A percentile compares a stretch with the other conserved stretches of the same genome.
phyloP scores from a whole-genome alignment of 2,888 invertebrate species.

The Stictocephala bisonia region DNA sequence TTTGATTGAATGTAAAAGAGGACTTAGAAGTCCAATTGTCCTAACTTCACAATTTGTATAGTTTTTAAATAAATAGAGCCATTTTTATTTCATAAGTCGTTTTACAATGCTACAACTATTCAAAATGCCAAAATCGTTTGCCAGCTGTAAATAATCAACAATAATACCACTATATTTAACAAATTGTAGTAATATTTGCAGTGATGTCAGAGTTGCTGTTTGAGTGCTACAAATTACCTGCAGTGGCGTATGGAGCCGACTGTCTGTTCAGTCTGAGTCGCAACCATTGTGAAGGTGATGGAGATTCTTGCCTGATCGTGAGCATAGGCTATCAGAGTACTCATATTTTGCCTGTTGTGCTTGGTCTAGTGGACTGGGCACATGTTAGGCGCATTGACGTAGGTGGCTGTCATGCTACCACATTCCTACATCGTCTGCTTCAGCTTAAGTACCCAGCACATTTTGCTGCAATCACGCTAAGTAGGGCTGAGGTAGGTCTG shows the following conservation, averaged over 20 bases:
- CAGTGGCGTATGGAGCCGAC: constrained; percentile 89
- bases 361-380: constrained; percentile 74
- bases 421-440: constrained; percentile 85
- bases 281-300: constrained; percentile 66
- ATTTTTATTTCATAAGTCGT: too few species aligned
- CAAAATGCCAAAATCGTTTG: too few species aligned
- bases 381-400: constrained; percentile 86
- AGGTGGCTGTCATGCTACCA: constrained; percentile 87
- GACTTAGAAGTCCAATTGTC: too few species aligned
- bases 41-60: too few species aligned
- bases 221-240: constrained; percentile 91
- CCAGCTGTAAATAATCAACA: too few species aligned
- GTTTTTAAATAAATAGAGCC: too few species aligned
- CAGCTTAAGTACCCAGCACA: constrained; percentile 96
- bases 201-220: constrained; percentile 95
- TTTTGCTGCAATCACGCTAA: constrained; percentile 86
- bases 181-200: constrained; percentile 67
- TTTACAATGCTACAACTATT: too few species aligned
- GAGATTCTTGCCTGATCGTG: constrained; percentile 78
- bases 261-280: constrained; percentile 77
- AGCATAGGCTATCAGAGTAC: constrained; percentile 90
- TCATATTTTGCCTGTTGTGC: constrained; percentile 86
- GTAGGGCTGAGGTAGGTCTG: constrained; percentile 80
- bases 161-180: background rate
- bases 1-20: too few species aligned